These are phyloP conservation scores for Drosophila pectinifera DNA, from an alignment of 1,140 invertebrate species.

Conservation along the genomic window DNA sequence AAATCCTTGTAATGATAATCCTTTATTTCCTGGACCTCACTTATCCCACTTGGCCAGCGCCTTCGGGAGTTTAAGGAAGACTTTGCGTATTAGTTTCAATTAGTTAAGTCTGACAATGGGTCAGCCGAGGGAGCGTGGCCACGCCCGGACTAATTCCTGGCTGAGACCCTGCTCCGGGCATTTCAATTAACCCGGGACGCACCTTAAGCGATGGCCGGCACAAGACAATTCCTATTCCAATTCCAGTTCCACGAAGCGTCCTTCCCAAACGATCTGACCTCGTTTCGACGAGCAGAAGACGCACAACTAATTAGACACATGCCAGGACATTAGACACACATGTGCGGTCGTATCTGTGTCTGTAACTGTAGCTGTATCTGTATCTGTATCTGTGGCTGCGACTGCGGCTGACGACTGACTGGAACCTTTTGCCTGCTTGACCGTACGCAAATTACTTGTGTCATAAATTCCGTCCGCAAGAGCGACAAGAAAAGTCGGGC, in stretches of 20 bases:
- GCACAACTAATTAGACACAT: conserved; percentile 84
- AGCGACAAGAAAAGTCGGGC: conserved; percentile 74
- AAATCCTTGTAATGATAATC: no score
- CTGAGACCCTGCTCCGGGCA: conserved; percentile 59
- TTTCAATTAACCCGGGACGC: conserved; percentile 80
- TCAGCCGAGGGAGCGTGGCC: conserved; percentile 39
- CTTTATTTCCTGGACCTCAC: neutral
- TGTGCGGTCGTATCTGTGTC: conserved; percentile 34
- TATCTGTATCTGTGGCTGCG: conserved; percentile 7
- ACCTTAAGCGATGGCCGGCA: conserved; percentile 56
- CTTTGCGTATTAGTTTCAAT: conserved; percentile 70
- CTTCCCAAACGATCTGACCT: conserved; percentile 66
- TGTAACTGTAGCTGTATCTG: conserved; percentile 14
- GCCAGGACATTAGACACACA: conserved; percentile 61
- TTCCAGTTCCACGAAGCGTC: conserved; percentile 62
- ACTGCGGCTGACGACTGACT: conserved; percentile 41
- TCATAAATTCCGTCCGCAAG: conserved; percentile 69
- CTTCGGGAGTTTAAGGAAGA: conserved; percentile 33
- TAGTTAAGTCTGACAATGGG: conserved; percentile 59
- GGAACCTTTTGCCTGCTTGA: conserved; percentile 58
- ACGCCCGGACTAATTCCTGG: conserved; percentile 60
- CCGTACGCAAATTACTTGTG: conserved; percentile 83
- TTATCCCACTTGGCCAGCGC: neutral
- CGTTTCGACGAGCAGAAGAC: conserved; percentile 68
- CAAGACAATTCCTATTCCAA: conserved; percentile 76